A percentile compares a stretch with the other conserved stretches of the same genome.
Evolutionary conservation across 2,113 vertebrate species (phyloP).

Genomic region (Leptobrachium leishanense): DNA sequence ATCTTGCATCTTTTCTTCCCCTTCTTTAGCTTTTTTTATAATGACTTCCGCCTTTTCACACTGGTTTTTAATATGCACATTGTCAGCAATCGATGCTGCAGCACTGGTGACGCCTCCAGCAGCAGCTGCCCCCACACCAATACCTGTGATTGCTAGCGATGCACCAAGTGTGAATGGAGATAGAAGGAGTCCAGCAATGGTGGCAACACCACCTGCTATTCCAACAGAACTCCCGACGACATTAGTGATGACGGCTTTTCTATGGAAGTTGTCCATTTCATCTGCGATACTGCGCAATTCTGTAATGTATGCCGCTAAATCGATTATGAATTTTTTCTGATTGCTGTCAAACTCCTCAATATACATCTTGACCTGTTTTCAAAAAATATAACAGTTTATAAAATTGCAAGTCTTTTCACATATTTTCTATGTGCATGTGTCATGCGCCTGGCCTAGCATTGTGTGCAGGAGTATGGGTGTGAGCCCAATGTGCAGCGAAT

Average conservation of each 20-base stretch:
- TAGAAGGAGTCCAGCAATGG: constrained; percentile 67
- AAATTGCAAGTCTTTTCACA: no score
- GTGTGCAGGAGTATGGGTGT: no score
- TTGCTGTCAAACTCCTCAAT: no score
- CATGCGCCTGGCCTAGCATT: no score
- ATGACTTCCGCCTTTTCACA: constrained; percentile 72
- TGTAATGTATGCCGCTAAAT: constrained; percentile 42
- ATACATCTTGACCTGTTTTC: no score
- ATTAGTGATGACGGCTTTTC: constrained; percentile 57
- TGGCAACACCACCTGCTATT: constrained; percentile 63
- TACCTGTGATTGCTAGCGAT: constrained; percentile 67
- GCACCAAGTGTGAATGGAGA: constrained; percentile 67
- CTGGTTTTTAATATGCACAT: constrained; percentile 66
- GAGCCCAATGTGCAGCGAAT: no score
- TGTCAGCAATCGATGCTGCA: constrained; percentile 69
- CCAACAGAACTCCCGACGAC: constrained; percentile 67
- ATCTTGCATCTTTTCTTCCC: constrained; percentile 65
- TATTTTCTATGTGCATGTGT: no score
- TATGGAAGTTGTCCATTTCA: constrained; percentile 62
- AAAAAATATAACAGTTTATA: no score
- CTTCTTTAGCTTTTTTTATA: constrained; percentile 65
- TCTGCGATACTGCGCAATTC: constrained; percentile 65
- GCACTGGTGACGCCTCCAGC: constrained; percentile 70
- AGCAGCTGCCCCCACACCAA: constrained; percentile 69
- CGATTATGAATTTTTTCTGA: no score